phyloP scores from a whole-genome alignment of 2,888 invertebrate species.

The Aricia artaxerxes region DNA sequence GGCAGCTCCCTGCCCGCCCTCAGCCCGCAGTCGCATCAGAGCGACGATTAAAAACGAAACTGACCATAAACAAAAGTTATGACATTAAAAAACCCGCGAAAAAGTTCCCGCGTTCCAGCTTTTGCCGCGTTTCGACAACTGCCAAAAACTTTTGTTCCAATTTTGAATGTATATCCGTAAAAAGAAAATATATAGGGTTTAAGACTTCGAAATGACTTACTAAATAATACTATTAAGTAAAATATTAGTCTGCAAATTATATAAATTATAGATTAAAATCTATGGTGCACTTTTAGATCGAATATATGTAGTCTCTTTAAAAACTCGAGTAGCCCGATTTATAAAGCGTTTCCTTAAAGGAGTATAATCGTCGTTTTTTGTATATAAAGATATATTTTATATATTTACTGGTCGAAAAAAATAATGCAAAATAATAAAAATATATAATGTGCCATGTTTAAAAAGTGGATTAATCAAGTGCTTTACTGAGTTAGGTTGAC shows the following conservation, averaged over 20 bases:
- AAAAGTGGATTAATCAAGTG: slow-evolving; percentile 64
- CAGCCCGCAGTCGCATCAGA: slow-evolving; percentile 77
- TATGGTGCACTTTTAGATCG: slow-evolving; percentile 75
- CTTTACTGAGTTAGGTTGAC: slow-evolving; percentile 67
- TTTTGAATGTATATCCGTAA: slow-evolving; percentile 48
- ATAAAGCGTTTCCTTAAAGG: slow-evolving; percentile 46
- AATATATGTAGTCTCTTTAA: slow-evolving; percentile 52
- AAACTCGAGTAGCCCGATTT: slow-evolving; percentile 52
- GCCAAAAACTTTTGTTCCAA: slow-evolving; percentile 33
- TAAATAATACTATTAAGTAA: slow-evolving; percentile 57
- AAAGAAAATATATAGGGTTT: slow-evolving; percentile 40
- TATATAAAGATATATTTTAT: slow-evolving; percentile 57
- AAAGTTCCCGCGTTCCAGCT: slow-evolving; percentile 21
- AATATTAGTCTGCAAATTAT: slow-evolving; percentile 59
- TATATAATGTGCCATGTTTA: slow-evolving; percentile 72
- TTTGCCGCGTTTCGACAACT: slow-evolving; percentile 31
- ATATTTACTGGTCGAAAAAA: slow-evolving; percentile 30
- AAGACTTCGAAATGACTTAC: slow-evolving; percentile 52
- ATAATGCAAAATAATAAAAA: slow-evolving; percentile 40
- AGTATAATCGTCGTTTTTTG: slow-evolving; percentile 51
- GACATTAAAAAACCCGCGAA: slow-evolving; percentile 33
- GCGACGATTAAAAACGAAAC: slow-evolving; percentile 67
- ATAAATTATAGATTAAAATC: slow-evolving; percentile 60
- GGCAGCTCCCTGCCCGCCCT: slow-evolving; percentile 76
- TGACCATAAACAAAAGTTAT: slow-evolving; percentile 39